Base-by-base conservation (phyloP, 2,797 vertebrate genomes). In the Peromyscus attwateri region DNA sequence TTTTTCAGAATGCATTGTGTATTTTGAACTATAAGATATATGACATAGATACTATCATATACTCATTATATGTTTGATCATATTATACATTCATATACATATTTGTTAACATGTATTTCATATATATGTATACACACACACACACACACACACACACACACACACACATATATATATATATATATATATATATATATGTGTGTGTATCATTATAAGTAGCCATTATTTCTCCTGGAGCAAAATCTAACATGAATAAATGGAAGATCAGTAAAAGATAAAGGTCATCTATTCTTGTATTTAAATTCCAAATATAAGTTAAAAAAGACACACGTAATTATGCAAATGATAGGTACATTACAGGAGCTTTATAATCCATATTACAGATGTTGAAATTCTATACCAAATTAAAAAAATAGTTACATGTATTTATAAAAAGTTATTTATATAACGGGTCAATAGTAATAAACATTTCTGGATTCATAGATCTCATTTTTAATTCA, bases 171-270 rank as follows among this genome's bases (percentile, higher is more conserved):
- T n/a, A n/a, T 37, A 71, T 9, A 62, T 29, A 16, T 62, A 27
- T 73, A 87, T 34, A 25, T 83, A 34, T 34, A 57, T 46, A 29
- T 46, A 60, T 29, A 14, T 62, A 27, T 77, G 82, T 40, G 23
- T 82, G 27, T 34, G 49, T 10, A 34, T 17, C 17, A 95, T 31
- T 75, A 82, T 57, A 75, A 71, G 49, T 60, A 89, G 73, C 92
- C 43, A 57, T 3, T 70, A 9, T 55, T 62, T 92, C 83, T 82
- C n/a, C 34, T 76, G 46, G 66, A 80, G 37, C 27, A 80, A 89
- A 81, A 95, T 95, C 0, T 0, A 79, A 94, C 87, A 89, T 70
- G 89, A 94, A 83, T 77, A 93, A 96, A 73, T 55, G 7, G 25
- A 87, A 82, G n/a, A 79, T 31, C 31, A 55, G 52, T 46, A 68